phyloP scores from a whole-genome alignment of 2,888 invertebrate species.

The Amphipyra tragopoginis region DNA sequence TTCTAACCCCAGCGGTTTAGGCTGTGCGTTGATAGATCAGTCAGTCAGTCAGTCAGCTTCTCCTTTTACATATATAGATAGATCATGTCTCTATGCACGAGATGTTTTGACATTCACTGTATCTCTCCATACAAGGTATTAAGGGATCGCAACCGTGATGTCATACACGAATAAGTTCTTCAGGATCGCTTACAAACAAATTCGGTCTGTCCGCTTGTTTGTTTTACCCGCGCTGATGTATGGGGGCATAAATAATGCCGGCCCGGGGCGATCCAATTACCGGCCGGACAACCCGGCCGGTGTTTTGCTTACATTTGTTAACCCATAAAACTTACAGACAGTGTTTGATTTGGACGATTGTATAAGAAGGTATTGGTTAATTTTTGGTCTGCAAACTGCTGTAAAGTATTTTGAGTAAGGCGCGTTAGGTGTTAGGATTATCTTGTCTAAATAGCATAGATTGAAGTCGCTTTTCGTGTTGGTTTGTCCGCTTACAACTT shows the following conservation, averaged over 20 bases:
- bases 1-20: no score
- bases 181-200: conserved; percentile 45
- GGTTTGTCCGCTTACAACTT: no score
- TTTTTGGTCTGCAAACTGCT: conserved; percentile 6
- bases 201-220: conserved; percentile 70
- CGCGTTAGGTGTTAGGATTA: no score
- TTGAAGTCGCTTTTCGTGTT: no score
- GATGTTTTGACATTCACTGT: no score
- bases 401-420: no score
- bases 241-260: conserved; percentile 79
- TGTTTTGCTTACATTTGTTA: conserved; percentile 59
- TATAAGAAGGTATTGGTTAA: conserved; percentile 21
- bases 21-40: no score
- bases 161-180: conserved; percentile 56
- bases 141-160: conserved; percentile 18
- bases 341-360: conserved; percentile 48
- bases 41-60: no score
- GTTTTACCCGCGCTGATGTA: conserved; percentile 77
- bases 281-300: conserved; percentile 32
- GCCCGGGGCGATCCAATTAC: conserved; percentile 83
- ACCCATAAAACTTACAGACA: conserved; percentile 41
- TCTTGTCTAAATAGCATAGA: no score
- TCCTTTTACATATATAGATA: no score
- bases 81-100: no score
- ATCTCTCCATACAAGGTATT: neutral